Base-by-base conservation (phyloP, 1,140 invertebrate species). In the Zaprionus gabonicus region DNA sequence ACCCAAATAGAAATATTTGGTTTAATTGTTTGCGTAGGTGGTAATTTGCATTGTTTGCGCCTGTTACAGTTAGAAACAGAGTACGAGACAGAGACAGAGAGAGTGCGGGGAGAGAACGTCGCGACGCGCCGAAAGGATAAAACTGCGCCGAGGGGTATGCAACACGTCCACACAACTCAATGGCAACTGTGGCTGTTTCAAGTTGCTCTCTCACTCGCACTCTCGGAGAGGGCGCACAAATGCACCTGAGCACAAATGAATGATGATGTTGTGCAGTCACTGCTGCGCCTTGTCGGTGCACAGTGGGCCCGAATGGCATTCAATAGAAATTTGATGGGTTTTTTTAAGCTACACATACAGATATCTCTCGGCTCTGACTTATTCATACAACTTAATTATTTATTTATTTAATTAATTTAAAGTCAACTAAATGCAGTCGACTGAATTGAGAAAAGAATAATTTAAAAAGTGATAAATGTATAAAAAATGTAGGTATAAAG, bases 181-280 rank as follows among this genome's bases (percentile, higher is more conserved):
- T 17, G 70, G 20, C 57, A 71, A 31, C 59, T 55, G 63, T 28
- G 34, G 31, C 53, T 25, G 17, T 38, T 20, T 59, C 20, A 28
- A 34, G 57, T 17, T 36, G 17, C 20, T 9, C 13, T 38, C 17
- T 20, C 44, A 17, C 44, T 55, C 51, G 9, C 51, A 7, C 12
- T 44, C 3, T 56, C n/a, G 56, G 27, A 25, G 76, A 71, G 77
- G 67, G 67, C 72, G 78, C 56, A 74, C 69, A 78, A 83, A 78
- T 62, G 84, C 84, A 88, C 81, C 84, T 88, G 84, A 80, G 84
- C 78, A 78, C 84, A 90, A 88, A 88, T 88, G 84, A 88, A 90
- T 88, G 78, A 87, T 87, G 74, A 71, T 84, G 85, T 73, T 83
- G 75, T 78, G 67, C 67, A 63, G 38, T 57, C 57, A 34, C 38